A percentile compares a stretch with the other conserved stretches of the same genome.
Conservation (phyloP, 2,113 vertebrate species). For the Melanerpes formicivorus region DNA sequence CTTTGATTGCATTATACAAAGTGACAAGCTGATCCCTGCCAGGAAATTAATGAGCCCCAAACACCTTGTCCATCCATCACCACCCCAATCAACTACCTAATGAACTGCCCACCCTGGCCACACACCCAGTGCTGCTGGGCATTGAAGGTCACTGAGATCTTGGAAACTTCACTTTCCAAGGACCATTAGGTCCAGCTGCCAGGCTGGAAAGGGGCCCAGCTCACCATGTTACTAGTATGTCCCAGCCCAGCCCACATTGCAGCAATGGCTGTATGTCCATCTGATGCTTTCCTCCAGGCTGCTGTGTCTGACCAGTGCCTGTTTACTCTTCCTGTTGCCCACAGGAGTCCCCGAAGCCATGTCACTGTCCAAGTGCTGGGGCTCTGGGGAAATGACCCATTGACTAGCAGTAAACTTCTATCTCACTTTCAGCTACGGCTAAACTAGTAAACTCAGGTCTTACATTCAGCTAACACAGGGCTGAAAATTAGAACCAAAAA, state of each 20-base stretch:
- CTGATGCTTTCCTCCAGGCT: background rate
- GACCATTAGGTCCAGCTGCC: background rate
- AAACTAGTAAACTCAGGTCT: background rate
- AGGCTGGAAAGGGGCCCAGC: background rate
- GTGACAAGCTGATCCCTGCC: conserved; percentile 5
- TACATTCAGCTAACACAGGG: background rate
- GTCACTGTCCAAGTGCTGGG: fast-evolving
- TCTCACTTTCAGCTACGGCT: background rate
- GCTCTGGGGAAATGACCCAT: background rate
- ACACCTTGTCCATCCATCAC: conserved; percentile 29
- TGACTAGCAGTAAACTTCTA: background rate
- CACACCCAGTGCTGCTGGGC: background rate
- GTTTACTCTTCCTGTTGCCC: background rate
- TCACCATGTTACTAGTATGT: background rate
- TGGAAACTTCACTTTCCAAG: background rate
- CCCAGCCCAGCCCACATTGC: background rate
- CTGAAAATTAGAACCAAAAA: background rate
- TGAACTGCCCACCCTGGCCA: fast-evolving
- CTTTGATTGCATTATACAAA: background rate
- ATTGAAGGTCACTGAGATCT: background rate
- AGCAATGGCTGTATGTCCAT: background rate
- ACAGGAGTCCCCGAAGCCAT: background rate
- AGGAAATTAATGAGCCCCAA: conserved; percentile 32
- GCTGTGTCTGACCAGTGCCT: background rate
- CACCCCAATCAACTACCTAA: background rate